A percentile compares a stretch with the other conserved stretches of the same genome.
phyloP scores from a whole-genome alignment of 2,888 invertebrate species.

The Chydorus sphaericus region DNA sequence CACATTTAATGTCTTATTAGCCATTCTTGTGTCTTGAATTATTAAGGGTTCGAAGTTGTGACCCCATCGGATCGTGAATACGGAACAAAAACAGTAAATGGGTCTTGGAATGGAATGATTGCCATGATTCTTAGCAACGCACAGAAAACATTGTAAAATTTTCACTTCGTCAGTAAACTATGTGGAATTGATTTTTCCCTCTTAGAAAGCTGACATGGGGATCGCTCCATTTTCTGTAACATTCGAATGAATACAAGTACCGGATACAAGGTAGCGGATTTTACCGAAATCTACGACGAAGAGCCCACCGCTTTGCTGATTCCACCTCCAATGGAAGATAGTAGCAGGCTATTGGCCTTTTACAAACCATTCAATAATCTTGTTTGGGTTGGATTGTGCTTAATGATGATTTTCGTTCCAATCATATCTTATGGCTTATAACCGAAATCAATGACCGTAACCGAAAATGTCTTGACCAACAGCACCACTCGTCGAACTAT shows the following conservation, averaged over 20 bases:
- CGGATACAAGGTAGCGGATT: no score
- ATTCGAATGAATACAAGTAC: conserved; percentile 1
- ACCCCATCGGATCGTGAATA: background rate
- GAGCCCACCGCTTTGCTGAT: conserved; percentile 14
- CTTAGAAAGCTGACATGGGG: conserved; percentile 15
- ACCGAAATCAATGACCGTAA: no score
- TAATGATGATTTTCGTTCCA: background rate
- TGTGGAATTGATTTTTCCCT: no score
- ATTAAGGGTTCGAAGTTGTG: background rate
- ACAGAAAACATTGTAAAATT: background rate
- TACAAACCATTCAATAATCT: conserved; percentile 10
- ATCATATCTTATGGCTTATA: background rate
- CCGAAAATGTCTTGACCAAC: no score
- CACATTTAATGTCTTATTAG: background rate
- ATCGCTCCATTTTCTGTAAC: conserved; percentile 13
- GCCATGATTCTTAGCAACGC: conserved; percentile 3
- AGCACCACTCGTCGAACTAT: no score
- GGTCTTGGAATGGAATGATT: conserved; percentile 12
- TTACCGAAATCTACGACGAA: conserved; percentile 12
- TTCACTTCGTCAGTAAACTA: background rate
- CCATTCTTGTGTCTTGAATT: no score
- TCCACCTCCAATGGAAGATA: conserved; percentile 11
- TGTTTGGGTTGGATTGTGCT: background rate
- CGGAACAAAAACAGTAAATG: conserved; percentile 2
- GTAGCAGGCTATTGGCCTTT: no score